Evolutionary conservation across 2,888 invertebrate genomes (phyloP), one percentile per base, ranked within the genome.

Genomic region (Dendrolimus pini): DNA sequence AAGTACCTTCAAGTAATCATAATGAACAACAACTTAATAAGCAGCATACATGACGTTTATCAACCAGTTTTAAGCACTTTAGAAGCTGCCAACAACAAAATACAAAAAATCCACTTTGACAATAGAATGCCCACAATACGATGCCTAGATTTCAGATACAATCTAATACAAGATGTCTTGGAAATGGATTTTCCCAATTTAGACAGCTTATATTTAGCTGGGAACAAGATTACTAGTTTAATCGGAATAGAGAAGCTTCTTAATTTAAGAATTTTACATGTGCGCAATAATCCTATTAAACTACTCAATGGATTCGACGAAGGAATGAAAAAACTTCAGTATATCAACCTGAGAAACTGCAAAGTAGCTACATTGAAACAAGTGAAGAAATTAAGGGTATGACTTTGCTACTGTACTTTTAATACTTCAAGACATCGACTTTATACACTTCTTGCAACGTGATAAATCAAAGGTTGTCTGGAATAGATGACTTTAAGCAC

Each of bases 171-270:
- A 7, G 90, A 91, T 30, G 78, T 93, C 1, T 66, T 74, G 0
- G 85, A 91, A 55, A 71, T 87, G 1, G 80, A 91, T 61, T 93
- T 92, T 54, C 80, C 85, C 0, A 83, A 78, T 42, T 64, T 97
- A 62, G 94, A 94, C 67, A 94, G 94, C 65, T 82, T 97, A 1
- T 97, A 96, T 77, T 79, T 96, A 59, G 95, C 94, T 55, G 93
- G 94, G 57, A 96, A 96, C 78, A 93, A 93, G 53, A 93, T 96
- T 55, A 86, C 85, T 0, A 83, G 74, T 18, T 71, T 96, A n/a
- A 86, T 91, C 53, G 93, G 93, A 3, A 67, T 96, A n/a, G 90
- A 92, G 13, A 84, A 78, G 53, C 84, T 95, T 65, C 72, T 76
- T 0, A 92, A 93, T 67, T 78, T 97, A 60, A 92, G 93, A 61